Percentiles rank a stretch among this genome's conserved stretches.
phyloP scores from a whole-genome alignment of 2,888 invertebrate genomes.

The Alsophila aescularia region DNA sequence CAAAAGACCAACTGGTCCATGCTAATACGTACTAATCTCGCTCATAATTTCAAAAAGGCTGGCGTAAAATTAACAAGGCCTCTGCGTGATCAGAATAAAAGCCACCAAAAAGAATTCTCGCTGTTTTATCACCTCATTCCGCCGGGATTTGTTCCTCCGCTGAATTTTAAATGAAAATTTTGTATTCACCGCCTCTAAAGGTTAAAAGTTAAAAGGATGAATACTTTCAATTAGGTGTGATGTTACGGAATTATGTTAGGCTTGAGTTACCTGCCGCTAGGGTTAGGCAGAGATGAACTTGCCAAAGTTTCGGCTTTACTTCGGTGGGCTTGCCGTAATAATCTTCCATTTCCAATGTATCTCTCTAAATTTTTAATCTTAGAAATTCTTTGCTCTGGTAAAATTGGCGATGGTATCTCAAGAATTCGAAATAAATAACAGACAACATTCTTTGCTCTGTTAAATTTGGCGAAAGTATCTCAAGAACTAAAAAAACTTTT shows the following conservation, averaged over 20 bases:
- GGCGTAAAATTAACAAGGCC: constrained; percentile 33
- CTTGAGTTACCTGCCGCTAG: constrained; percentile 10
- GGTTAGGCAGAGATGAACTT: background rate
- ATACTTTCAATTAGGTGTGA: constrained; percentile 23
- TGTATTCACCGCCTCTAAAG: constrained; percentile 41
- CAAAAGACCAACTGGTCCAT: background rate
- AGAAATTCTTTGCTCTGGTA: too few relatives aligned
- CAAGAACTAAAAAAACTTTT: too few relatives aligned
- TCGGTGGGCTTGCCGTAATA: background rate
- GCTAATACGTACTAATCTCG: constrained; percentile 19
- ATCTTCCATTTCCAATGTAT: background rate
- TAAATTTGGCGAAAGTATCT: too few relatives aligned
- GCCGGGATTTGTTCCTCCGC: constrained; percentile 42
- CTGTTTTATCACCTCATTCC: constrained; percentile 40
- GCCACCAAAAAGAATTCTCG: constrained; percentile 7
- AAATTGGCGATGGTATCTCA: too few relatives aligned
- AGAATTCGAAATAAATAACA: too few relatives aligned
- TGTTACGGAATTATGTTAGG: constrained; percentile 14
- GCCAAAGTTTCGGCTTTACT: background rate
- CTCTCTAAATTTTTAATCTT: background rate
- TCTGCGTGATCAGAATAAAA: constrained; percentile 24
- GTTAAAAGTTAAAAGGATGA: constrained; percentile 32
- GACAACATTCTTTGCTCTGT: too few relatives aligned
- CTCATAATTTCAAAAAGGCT: constrained; percentile 37
- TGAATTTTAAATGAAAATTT: constrained; percentile 55